phyloP scores from a whole-genome alignment of 2,888 invertebrate species.

The Nymphalis polychloros region DNA sequence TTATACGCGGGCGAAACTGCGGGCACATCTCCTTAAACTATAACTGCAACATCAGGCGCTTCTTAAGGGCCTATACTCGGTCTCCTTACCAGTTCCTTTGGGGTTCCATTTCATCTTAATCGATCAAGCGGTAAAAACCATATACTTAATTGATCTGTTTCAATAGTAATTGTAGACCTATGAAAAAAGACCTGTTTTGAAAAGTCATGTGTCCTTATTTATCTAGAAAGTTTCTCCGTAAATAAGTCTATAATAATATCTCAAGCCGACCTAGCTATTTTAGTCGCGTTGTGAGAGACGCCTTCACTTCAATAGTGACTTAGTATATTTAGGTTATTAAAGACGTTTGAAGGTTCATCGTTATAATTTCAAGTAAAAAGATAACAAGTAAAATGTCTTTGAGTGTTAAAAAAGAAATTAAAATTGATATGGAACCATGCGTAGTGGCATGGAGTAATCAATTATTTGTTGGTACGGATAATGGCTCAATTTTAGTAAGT shows the following conservation, averaged over 20 bases:
- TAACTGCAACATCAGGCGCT: too few relatives aligned
- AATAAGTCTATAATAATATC: constrained; percentile 17
- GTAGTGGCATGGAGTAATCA: constrained; percentile 63
- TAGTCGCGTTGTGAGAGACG: constrained; percentile 19
- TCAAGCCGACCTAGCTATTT: constrained; percentile 27
- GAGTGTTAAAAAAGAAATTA: constrained; percentile 58
- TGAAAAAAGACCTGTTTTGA: too few relatives aligned
- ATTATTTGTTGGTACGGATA: constrained; percentile 67
- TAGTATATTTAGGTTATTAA: constrained; percentile 41
- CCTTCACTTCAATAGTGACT: constrained; percentile 44
- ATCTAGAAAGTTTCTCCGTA: constrained; percentile 26
- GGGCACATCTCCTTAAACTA: too few relatives aligned
- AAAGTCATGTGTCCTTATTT: not conserved
- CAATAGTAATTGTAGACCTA: too few relatives aligned
- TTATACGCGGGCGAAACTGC: too few relatives aligned
- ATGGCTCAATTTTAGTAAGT: constrained; percentile 68
- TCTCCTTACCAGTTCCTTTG: too few relatives aligned
- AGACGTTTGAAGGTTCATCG: constrained; percentile 39
- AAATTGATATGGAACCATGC: constrained; percentile 67
- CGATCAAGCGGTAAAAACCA: too few relatives aligned
- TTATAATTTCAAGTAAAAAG: constrained; percentile 18
- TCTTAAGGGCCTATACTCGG: too few relatives aligned
- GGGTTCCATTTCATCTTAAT: too few relatives aligned
- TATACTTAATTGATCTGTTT: too few relatives aligned
- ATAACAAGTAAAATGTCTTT: constrained; percentile 56